Percentiles rank a stretch among this genome's conserved stretches.
These are phyloP conservation scores for Chloroceryle aenea DNA, from an alignment of 2,113 vertebrate species.

Conservation along the genomic window DNA sequence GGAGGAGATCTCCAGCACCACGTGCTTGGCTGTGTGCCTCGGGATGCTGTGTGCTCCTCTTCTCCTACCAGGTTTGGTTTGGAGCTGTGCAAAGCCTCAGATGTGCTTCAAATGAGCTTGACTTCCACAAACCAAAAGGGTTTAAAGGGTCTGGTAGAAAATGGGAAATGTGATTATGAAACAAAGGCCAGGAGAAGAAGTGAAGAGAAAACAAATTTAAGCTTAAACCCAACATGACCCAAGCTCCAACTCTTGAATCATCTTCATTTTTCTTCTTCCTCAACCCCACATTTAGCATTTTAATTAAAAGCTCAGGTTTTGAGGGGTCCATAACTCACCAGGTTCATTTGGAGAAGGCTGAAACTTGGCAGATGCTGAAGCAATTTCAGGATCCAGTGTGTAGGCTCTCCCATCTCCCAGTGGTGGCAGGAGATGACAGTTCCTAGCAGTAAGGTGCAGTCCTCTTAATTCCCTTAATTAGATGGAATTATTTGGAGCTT, in stretches of 20 bases:
- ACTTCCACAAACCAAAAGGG: background rate
- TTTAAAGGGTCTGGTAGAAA: background rate
- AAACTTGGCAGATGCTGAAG: background rate
- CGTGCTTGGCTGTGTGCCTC: background rate
- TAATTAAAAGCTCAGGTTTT: background rate
- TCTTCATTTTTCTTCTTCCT: background rate
- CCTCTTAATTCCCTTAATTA: background rate
- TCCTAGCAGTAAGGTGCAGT: background rate
- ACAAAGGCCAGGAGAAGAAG: background rate
- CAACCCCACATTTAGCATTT: background rate
- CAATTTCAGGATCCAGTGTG: background rate
- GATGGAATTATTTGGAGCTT: background rate
- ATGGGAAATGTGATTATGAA: background rate
- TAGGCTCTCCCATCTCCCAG: background rate
- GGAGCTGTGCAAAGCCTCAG: background rate
- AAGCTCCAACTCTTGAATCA: background rate
- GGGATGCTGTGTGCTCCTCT: background rate
- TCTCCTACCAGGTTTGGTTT: background rate
- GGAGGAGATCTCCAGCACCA: background rate
- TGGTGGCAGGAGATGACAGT: background rate
- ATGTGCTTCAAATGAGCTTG: background rate
- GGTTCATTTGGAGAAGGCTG: background rate
- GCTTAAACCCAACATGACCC: background rate
- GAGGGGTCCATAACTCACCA: slow-evolving; percentile 3
- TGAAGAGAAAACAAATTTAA: background rate